These are phyloP conservation scores for Coturnix japonica DNA, from an alignment of 2,113 vertebrate species.

Conservation along the genomic window DNA sequence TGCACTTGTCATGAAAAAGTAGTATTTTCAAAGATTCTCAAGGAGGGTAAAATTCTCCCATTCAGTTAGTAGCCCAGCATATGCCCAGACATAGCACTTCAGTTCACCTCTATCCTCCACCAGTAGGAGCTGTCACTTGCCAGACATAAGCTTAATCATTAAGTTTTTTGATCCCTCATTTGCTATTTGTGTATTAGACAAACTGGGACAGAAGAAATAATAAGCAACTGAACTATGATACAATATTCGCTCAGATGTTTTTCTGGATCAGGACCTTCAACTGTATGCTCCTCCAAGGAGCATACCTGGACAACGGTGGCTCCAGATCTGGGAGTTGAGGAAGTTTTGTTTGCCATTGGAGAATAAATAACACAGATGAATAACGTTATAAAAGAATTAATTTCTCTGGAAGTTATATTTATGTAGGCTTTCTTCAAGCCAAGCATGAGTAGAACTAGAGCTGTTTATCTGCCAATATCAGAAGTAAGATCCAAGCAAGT, in stretches of 20 bases:
- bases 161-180: neutral
- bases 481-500: conserved; percentile 35
- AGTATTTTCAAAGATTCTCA: neutral
- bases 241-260: neutral
- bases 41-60: neutral
- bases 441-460: conserved; percentile 61
- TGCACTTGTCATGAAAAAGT: neutral
- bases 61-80: neutral
- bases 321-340: neutral
- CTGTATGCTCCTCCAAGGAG: rapidly evolving
- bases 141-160: neutral
- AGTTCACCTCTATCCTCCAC: neutral
- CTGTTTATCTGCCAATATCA: conserved; percentile 53
- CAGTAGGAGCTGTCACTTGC: neutral
- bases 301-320: rapidly evolving
- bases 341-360: neutral
- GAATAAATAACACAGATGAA: neutral
- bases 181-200: neutral
- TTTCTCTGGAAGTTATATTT: conserved; percentile 39
- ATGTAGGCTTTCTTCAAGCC: conserved; percentile 45
- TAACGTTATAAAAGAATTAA: neutral
- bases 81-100: neutral
- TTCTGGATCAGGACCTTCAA: neutral
- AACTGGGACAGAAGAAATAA: neutral
- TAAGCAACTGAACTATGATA: neutral